Evolutionary conservation across 2,888 invertebrate species (phyloP).

Genomic region (Leptinotarsa peninsularis): DNA sequence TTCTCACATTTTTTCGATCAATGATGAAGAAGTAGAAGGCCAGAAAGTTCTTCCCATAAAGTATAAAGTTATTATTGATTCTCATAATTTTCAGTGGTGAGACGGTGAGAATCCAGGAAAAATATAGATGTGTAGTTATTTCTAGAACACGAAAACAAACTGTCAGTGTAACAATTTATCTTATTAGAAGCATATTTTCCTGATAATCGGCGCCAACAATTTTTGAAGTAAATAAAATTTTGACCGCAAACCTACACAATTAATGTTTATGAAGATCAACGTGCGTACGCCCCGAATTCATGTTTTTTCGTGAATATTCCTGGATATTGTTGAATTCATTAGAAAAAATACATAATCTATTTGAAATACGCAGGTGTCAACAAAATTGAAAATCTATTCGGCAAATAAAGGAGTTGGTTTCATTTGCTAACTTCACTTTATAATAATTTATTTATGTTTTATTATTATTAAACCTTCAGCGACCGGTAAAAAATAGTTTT

Average conservation of each 20-base stretch:
- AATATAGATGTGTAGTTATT: not conserved
- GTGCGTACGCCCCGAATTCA: not conserved
- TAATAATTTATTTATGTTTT: not conserved
- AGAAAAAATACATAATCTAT: not conserved
- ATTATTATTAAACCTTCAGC: not conserved
- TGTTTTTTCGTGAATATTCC: not conserved
- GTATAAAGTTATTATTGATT: too few species aligned
- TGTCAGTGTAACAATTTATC: constrained; percentile 8
- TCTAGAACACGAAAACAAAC: constrained; percentile 16
- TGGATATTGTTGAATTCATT: not conserved
- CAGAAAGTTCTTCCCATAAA: too few species aligned
- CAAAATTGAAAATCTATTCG: not conserved
- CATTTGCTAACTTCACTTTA: not conserved
- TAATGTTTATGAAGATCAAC: constrained; percentile 3
- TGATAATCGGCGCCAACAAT: constrained; percentile 10
- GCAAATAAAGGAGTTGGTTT: not conserved
- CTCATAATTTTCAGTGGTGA: too few species aligned
- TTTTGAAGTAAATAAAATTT: not conserved
- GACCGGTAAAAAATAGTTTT: not conserved
- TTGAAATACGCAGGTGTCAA: not conserved
- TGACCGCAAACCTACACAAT: not conserved
- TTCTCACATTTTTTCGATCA: too few species aligned
- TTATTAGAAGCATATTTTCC: not conserved
- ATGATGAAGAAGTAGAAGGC: too few species aligned
- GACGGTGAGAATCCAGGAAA: not conserved